A percentile compares a stretch with the other conserved stretches of the same genome.
Conservation (phyloP, 2,888 invertebrate genomes). For the Tubulanus polymorphus region DNA sequence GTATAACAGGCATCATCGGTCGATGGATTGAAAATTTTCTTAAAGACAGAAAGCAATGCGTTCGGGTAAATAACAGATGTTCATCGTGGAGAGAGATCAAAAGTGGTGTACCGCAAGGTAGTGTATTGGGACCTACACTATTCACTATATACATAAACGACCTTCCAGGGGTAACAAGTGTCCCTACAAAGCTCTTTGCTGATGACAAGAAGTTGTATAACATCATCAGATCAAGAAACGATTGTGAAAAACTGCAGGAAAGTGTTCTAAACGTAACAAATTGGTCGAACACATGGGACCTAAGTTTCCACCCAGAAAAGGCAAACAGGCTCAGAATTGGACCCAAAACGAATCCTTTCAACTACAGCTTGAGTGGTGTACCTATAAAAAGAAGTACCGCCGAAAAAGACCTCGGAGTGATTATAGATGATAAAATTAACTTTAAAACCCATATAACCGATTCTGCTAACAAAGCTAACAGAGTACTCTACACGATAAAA, state of each 20-base stretch:
- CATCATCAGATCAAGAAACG: not conserved
- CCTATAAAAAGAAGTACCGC: not conserved
- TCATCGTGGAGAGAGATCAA: too few relatives aligned
- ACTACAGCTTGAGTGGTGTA: not conserved
- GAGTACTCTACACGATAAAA: not conserved
- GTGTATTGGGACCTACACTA: too few relatives aligned
- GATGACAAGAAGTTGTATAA: conserved; percentile 1
- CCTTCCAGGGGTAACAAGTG: too few relatives aligned
- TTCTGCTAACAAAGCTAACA: not conserved
- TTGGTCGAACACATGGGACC: conserved; percentile 11
- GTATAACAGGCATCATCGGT: too few relatives aligned
- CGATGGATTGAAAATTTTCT: too few relatives aligned
- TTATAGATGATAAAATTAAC: not conserved
- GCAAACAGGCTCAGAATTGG: conserved; percentile 2
- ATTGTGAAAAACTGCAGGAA: conserved; percentile 7
- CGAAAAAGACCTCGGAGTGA: not conserved
- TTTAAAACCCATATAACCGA: not conserved
- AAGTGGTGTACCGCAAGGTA: too few relatives aligned
- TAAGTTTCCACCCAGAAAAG: conserved; percentile 9
- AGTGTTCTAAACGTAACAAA: conserved; percentile 2
- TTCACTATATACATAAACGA: too few relatives aligned
- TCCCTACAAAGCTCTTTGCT: not conserved
- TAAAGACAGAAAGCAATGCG: too few relatives aligned
- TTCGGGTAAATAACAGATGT: too few relatives aligned
- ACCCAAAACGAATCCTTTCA: not conserved